A percentile compares a stretch with the other conserved stretches of the same genome.
These are phyloP conservation scores for Gnatocerus cornutus DNA, from an alignment of 2,888 invertebrate genomes.

Conservation along the genomic window DNA sequence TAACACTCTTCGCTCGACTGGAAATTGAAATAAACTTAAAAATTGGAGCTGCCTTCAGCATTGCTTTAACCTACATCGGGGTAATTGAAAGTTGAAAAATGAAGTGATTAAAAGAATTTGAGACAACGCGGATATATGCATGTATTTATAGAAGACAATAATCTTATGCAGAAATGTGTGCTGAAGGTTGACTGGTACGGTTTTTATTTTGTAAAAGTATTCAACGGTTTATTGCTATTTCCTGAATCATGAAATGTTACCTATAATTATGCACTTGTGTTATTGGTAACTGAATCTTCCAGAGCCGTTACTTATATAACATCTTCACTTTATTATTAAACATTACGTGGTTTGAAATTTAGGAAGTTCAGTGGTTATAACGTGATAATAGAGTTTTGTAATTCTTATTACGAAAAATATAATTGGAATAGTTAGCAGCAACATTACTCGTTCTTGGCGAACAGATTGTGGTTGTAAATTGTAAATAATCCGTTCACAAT, in stretches of 20 bases:
- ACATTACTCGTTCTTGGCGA: neutral
- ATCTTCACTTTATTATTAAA: too few species aligned
- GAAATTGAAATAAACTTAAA: constrained; percentile 16
- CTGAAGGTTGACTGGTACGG: constrained; percentile 51
- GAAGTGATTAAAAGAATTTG: neutral
- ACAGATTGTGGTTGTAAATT: neutral
- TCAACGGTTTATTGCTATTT: constrained; percentile 38
- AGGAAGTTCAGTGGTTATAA: neutral
- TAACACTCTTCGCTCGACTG: constrained; percentile 1
- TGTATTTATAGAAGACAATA: constrained; percentile 32
- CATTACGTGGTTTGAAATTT: neutral
- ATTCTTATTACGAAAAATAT: neutral
- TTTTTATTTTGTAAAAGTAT: constrained; percentile 45
- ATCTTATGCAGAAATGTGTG: constrained; percentile 39
- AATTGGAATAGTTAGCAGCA: neutral
- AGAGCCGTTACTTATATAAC: too few species aligned
- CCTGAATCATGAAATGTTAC: constrained; percentile 51
- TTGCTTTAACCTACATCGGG: constrained; percentile 22
- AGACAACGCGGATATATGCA: neutral
- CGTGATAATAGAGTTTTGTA: neutral
- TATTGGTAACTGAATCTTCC: neutral
- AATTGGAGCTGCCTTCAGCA: constrained; percentile 11
- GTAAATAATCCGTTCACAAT: constrained; percentile 18
- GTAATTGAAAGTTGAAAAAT: constrained; percentile 32
- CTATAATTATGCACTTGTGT: constrained; percentile 8